Conservation (phyloP, 2,113 vertebrate genomes). For the Cyanistes caeruleus region DNA sequence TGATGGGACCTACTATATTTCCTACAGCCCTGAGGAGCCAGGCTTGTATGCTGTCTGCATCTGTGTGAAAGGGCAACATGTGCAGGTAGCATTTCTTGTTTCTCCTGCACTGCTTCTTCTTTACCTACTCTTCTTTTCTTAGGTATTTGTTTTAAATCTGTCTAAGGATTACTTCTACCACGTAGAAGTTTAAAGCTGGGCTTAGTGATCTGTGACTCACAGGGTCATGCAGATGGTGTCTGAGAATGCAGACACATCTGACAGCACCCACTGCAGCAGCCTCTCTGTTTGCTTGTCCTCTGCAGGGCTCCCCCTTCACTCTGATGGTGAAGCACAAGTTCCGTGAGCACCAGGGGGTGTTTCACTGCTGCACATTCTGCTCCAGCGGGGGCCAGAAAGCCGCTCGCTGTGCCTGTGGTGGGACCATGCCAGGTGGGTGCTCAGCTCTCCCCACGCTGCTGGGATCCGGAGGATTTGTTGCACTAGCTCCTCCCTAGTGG, state of each 20-base stretch:
- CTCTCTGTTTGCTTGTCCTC: constrained; percentile 25
- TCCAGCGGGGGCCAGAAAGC: constrained; percentile 90
- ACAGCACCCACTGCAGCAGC: not conserved
- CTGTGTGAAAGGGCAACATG: constrained; percentile 84
- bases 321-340: constrained; percentile 81
- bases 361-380: constrained; percentile 95
- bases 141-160: not conserved
- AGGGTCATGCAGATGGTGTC: not conserved
- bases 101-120: not conserved
- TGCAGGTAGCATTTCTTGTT: constrained; percentile 79
- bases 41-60: constrained; percentile 83
- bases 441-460: not conserved
- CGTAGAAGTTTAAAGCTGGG: not conserved
- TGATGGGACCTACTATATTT: constrained; percentile 86
- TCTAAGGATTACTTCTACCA: not conserved
- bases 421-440: constrained; percentile 89
- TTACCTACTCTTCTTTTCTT: not conserved
- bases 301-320: constrained; percentile 87
- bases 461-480: not conserved
- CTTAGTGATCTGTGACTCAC: not conserved
- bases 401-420: constrained; percentile 86
- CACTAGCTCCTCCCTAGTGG: not conserved
- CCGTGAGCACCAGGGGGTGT: constrained; percentile 80
- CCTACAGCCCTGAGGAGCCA: constrained; percentile 80
- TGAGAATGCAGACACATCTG: not conserved